Evolutionary conservation across 2,797 vertebrate genomes (phyloP).

Genomic region (Epinephelus malabaricus): DNA sequence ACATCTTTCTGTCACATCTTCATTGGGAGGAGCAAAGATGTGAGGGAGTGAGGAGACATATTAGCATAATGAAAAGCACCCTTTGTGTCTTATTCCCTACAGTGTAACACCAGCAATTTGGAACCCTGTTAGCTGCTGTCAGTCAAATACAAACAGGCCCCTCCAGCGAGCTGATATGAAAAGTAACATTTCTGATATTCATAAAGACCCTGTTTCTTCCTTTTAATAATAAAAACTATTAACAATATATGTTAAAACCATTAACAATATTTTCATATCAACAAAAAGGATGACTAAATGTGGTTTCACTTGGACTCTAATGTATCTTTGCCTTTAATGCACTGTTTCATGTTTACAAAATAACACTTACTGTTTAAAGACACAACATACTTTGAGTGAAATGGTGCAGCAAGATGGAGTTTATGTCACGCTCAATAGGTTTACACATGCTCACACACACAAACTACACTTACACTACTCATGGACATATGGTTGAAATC

Average conservation of each 20-base stretch:
- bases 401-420: slow-evolving; percentile 53
- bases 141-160: background rate
- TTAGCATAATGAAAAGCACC: no score
- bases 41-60: no score
- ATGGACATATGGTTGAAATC: slow-evolving; percentile 29
- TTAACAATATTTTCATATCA: background rate
- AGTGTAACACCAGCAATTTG: background rate
- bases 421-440: slow-evolving; percentile 60
- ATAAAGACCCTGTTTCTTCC: background rate
- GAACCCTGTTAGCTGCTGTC: slow-evolving; percentile 8
- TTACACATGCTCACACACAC: slow-evolving; percentile 32
- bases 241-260: background rate
- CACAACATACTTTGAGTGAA: slow-evolving; percentile 61
- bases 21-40: no score
- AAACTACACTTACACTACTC: slow-evolving; percentile 6
- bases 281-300: background rate
- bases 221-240: background rate
- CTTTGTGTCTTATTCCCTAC: background rate
- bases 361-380: slow-evolving; percentile 17
- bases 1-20: no score
- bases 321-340: slow-evolving; percentile 37
- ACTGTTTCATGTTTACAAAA: slow-evolving; percentile 36
- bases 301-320: background rate
- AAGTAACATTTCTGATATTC: background rate
- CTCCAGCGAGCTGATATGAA: background rate